Percentiles rank a stretch among this genome's conserved stretches.
Conservation (phyloP, 2,113 vertebrate genomes). For the Macrotis lagotis region DNA sequence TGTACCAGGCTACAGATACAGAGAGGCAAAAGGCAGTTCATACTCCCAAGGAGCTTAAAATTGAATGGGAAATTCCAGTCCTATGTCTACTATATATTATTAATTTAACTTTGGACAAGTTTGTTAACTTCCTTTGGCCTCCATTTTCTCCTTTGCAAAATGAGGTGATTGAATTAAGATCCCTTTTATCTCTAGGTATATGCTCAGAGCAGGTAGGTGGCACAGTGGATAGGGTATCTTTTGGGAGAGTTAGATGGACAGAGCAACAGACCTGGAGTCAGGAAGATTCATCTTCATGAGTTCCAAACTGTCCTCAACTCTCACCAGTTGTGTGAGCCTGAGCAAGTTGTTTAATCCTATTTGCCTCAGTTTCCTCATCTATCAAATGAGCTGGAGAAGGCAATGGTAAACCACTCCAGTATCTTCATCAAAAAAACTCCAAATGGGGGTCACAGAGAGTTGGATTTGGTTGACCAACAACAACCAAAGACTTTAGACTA, state of each 20-base stretch:
- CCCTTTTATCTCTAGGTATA: not conserved
- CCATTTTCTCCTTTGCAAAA: not conserved
- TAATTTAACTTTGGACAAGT: not conserved
- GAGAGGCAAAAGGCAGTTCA: not conserved
- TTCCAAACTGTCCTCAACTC: not conserved
- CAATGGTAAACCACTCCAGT: not conserved
- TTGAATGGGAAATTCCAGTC: not conserved
- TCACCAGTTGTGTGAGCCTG: not conserved
- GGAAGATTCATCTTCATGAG: not conserved
- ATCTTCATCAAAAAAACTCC: not conserved
- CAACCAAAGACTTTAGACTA: not conserved
- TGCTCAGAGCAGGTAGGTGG: not conserved
- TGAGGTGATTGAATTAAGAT: not conserved
- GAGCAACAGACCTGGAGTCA: not conserved
- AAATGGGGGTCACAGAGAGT: not conserved
- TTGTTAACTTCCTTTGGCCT: not conserved
- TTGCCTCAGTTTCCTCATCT: not conserved
- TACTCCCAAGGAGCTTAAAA: not conserved
- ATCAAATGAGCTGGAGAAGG: not conserved
- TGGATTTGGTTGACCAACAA: not conserved
- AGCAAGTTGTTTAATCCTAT: not conserved
- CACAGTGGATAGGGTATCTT: no score
- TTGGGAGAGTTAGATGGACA: no score
- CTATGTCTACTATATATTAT: not conserved
- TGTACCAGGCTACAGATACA: not conserved